These are phyloP conservation scores for Oreortyx pictus DNA, from an alignment of 2,797 vertebrate genomes.

Conservation along the genomic window DNA sequence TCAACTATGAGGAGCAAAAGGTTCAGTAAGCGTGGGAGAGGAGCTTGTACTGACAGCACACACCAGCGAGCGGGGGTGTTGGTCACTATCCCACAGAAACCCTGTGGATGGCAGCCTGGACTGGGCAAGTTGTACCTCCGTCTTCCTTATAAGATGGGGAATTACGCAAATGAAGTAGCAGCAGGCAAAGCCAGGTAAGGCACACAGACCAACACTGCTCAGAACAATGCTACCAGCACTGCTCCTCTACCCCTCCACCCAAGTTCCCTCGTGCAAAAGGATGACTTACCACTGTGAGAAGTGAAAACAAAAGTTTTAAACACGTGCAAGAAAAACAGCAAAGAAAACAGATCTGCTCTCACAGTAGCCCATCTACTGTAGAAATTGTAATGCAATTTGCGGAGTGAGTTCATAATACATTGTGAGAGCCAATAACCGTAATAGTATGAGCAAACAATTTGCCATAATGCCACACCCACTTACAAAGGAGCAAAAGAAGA, in stretches of 20 bases:
- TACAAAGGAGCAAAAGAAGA: background rate
- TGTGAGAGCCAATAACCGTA: background rate
- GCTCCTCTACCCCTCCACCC: background rate
- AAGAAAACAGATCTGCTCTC: background rate
- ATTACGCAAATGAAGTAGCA: background rate
- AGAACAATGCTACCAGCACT: rapidly evolving
- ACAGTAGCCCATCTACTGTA: background rate
- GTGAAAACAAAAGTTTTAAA: background rate
- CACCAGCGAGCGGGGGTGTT: background rate
- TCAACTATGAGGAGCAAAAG: background rate
- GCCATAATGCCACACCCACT: background rate
- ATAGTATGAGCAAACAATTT: background rate
- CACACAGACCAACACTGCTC: background rate
- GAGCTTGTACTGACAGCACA: background rate
- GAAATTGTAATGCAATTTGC: background rate
- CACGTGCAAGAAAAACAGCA: background rate
- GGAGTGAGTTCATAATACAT: background rate
- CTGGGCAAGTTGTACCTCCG: background rate
- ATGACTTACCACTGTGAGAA: background rate
- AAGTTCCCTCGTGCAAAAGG: background rate
- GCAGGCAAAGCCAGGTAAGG: background rate
- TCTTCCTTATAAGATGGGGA: background rate
- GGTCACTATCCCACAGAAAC: background rate
- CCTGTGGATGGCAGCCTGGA: background rate
- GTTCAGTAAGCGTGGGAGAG: background rate